Evolutionary conservation across 2,888 invertebrate species (phyloP).

Genomic region (Mimas tiliae): DNA sequence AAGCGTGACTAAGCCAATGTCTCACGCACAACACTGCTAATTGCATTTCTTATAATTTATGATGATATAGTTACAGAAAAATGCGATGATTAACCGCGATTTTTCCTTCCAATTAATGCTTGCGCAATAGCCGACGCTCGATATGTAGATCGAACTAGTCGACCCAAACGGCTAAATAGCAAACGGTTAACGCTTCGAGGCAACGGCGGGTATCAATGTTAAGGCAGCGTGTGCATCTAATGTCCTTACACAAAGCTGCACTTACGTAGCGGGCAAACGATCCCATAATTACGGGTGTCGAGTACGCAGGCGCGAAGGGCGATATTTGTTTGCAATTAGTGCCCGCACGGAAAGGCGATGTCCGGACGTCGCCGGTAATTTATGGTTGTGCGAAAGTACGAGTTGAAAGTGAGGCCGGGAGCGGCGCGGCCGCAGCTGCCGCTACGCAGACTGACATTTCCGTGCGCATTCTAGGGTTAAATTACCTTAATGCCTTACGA

Average conservation of each 20-base stretch:
- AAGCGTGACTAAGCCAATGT: constrained; percentile 45
- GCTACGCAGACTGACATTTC: constrained; percentile 64
- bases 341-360: constrained; percentile 55
- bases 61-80: constrained; percentile 26
- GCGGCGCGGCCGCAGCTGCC: constrained; percentile 63
- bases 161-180: constrained; percentile 42
- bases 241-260: constrained; percentile 56
- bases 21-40: constrained; percentile 31
- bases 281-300: constrained; percentile 60
- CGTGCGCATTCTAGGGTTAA: constrained; percentile 58
- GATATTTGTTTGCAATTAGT: constrained; percentile 67
- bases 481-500: constrained; percentile 38
- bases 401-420: constrained; percentile 44
- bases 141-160: constrained; percentile 37
- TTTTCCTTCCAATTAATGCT: constrained; percentile 26
- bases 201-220: constrained; percentile 44
- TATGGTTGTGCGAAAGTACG: constrained; percentile 59
- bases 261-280: constrained; percentile 52
- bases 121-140: constrained; percentile 24
- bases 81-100: constrained; percentile 9
- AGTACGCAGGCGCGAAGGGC: constrained; percentile 62
- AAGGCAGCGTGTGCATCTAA: constrained; percentile 44
- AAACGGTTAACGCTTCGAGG: constrained; percentile 53
- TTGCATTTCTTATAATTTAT: constrained; percentile 31
- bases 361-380: constrained; percentile 63